phyloP scores from a whole-genome alignment of 1,140 invertebrate species.

The Formica selysi region DNA sequence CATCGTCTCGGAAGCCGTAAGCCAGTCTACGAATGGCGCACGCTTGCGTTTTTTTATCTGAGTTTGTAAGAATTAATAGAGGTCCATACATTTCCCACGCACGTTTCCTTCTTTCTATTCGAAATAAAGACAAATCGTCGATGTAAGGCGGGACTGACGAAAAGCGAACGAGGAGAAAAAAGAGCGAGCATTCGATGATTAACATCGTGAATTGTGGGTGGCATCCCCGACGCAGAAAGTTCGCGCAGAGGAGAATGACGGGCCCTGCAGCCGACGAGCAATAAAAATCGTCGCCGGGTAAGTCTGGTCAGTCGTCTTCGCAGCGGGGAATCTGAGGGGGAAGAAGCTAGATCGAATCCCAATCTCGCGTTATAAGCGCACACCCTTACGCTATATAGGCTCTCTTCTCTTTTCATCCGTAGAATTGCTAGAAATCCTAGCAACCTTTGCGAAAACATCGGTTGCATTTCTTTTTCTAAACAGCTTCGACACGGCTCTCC shows the following conservation, averaged over 20 bases:
- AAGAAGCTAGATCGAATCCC: constrained; percentile 48
- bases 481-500: background rate
- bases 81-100: background rate
- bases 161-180: background rate
- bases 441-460: constrained; percentile 63
- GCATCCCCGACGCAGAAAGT: constrained; percentile 22
- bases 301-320: constrained; percentile 59
- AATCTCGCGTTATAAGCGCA: constrained; percentile 24
- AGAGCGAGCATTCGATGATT: background rate
- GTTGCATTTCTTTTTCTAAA: background rate
- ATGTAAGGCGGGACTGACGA: background rate
- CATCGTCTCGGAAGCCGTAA: background rate
- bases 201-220: constrained; percentile 40
- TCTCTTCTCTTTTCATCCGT: constrained; percentile 27
- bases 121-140: constrained; percentile 2
- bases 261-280: constrained; percentile 43
- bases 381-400: constrained; percentile 10
- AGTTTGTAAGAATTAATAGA: background rate
- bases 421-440: constrained; percentile 23
- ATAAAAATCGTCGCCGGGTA: constrained; percentile 67
- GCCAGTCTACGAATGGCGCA: background rate
- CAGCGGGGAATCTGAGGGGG: constrained; percentile 57
- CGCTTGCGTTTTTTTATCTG: background rate
- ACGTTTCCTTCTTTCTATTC: background rate
- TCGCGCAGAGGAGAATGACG: constrained; percentile 36